phyloP scores from a whole-genome alignment of 2,888 invertebrate genomes.

The Plagiodera versicolora region DNA sequence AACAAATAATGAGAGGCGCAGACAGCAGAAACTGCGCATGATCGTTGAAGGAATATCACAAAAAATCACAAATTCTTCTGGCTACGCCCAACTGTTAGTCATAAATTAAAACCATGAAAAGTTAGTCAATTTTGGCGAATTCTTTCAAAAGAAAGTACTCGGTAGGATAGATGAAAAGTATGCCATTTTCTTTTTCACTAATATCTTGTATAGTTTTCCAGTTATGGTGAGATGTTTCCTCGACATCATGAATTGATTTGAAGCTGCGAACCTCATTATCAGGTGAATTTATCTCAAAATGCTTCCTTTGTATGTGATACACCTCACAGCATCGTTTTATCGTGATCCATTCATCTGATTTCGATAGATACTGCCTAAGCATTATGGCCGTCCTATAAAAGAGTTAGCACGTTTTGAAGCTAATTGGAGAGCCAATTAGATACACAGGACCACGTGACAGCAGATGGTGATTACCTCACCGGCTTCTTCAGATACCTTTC shows the following conservation, averaged over 20 bases:
- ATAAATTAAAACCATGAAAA: no score
- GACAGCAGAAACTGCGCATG: no score
- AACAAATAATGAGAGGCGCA: no score
- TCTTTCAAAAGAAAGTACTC: no score
- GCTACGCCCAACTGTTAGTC: no score
- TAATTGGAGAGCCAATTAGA: constrained; percentile 35
- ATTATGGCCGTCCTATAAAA: constrained; percentile 33
- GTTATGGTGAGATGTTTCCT: no score
- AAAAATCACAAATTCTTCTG: no score
- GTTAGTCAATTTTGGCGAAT: no score
- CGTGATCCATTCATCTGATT: constrained; percentile 30
- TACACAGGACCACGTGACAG: constrained; percentile 24
- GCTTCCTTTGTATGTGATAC: constrained; percentile 25
- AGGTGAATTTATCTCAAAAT: constrained; percentile 26
- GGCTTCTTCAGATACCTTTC: constrained; percentile 2
- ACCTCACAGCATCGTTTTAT: constrained; percentile 24
- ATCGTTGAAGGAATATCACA: no score
- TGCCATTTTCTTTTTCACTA: no score
- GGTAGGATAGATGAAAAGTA: no score
- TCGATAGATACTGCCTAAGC: constrained; percentile 29
- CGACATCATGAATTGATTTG: constrained; percentile 22
- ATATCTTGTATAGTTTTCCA: no score
- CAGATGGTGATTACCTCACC: constrained; percentile 14
- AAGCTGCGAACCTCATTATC: constrained; percentile 25
- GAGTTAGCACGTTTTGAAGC: constrained; percentile 33